These are phyloP conservation scores for Pteria penguin DNA, from an alignment of 2,888 invertebrate species.

Conservation along the genomic window DNA sequence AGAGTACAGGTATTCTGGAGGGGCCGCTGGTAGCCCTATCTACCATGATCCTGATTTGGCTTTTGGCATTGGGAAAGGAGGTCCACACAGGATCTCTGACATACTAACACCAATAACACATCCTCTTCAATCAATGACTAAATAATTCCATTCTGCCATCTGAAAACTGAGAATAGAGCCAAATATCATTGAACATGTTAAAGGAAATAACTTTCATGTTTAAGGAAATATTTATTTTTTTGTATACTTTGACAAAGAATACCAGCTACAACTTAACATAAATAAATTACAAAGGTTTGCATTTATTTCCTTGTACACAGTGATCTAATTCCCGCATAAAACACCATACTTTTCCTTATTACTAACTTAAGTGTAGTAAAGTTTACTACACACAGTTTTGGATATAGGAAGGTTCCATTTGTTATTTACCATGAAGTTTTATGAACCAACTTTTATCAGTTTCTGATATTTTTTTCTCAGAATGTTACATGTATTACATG, in stretches of 20 bases:
- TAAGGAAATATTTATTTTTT: not conserved
- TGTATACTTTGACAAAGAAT: not conserved
- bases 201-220: not conserved
- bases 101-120: slow-evolving; percentile 19
- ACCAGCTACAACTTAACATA: too few relatives aligned
- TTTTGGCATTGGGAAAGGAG: not conserved
- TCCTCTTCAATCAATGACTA: not conserved
- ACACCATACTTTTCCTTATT: too few relatives aligned
- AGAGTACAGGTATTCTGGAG: slow-evolving; percentile 69
- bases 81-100: not conserved
- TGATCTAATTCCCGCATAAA: too few relatives aligned
- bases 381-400: too few relatives aligned
- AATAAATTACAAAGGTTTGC: too few relatives aligned
- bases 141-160: not conserved
- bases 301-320: too few relatives aligned
- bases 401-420: too few relatives aligned
- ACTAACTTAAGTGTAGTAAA: too few relatives aligned
- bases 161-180: slow-evolving; percentile 2
- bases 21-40: slow-evolving; percentile 66
- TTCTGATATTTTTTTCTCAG: too few relatives aligned
- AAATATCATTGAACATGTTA: not conserved
- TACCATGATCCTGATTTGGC: slow-evolving; percentile 52
- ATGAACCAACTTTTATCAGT: too few relatives aligned
- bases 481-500: too few relatives aligned
- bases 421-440: too few relatives aligned